Evolutionary conservation across 2,113 vertebrate species (phyloP), one percentile per base, ranked within the genome.

Genomic region (Gobio gobio): DNA sequence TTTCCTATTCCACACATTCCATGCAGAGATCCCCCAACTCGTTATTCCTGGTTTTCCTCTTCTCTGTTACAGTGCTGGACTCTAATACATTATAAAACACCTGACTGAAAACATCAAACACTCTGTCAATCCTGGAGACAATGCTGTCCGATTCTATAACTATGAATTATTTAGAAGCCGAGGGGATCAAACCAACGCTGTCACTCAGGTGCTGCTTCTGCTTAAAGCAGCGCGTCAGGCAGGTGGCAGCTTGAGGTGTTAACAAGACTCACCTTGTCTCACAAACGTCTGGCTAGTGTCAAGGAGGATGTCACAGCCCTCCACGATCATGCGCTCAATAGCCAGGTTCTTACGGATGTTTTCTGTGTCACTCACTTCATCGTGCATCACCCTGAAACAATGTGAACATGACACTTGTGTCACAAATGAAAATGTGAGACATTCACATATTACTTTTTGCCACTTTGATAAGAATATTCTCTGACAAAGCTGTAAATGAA

Each of bases 331-430:
- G 92, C 98, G 94, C 89, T 99, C 98, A 40, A 99, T 99, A 87
- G 98, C 97, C 51, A 99, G 95, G 83, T 99, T 99, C 93, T 99
- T 99, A 58, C 98, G 91, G 90, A 99, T 99, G 93, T 99, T 99
- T 90, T 99, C 98, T 0, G 98, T 99, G 93, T 99, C 98, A 0
- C 98, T 99, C 83, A 99, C 98, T 91, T 99, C 98, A 56, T 99
- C 98, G 0, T 99, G 98, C 97, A 99, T 99, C 88, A 99, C 95
- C 92, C 98, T 99, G 92, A 1, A 86, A 86, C 83, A 54, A 47
- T 45, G 29, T 0, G 12, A 40, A 81, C 33, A 72, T 14, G 0
- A 51, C 3, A 98, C 97, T 95, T 99, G 97, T 78, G 97, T 96
- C 43, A 89, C 88, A 87, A 87, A 85, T 22, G 78, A 10, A 76